Percentiles rank a stretch among this genome's conserved stretches.
These are phyloP conservation scores for Stegana nigrithorax DNA, from an alignment of 2,888 invertebrate species.

Conservation along the genomic window DNA sequence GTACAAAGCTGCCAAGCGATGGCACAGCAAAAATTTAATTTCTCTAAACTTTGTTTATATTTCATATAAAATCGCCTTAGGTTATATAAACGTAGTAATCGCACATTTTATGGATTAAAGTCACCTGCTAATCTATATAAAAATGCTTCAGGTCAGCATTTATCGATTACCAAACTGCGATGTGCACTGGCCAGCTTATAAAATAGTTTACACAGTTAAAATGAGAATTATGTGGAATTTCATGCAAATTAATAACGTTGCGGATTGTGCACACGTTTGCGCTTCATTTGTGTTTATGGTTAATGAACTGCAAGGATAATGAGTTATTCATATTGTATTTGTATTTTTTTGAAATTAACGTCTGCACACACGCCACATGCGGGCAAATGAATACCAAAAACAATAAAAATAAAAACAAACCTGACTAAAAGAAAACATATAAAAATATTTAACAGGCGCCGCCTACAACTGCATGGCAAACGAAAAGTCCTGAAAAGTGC, in stretches of 20 bases:
- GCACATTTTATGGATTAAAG: constrained; percentile 63
- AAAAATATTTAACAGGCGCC: background rate
- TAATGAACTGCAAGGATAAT: constrained; percentile 26
- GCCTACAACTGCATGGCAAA: background rate
- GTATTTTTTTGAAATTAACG: background rate
- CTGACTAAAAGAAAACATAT: background rate
- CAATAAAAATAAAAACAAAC: background rate
- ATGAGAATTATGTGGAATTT: background rate
- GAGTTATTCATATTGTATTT: constrained; percentile 45
- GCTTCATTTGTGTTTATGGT: constrained; percentile 7
- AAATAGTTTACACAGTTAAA: background rate
- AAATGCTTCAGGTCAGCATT: constrained; percentile 13
- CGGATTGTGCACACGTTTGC: background rate
- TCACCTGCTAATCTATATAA: constrained; percentile 58
- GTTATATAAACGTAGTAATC: constrained; percentile 62
- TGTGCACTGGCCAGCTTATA: background rate
- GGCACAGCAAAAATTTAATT: constrained; percentile 40
- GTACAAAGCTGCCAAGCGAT: constrained; percentile 15
- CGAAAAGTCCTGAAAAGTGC: too few relatives aligned
- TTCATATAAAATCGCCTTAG: constrained; percentile 51
- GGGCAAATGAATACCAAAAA: background rate
- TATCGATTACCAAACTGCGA: constrained; percentile 9
- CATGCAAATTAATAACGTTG: background rate
- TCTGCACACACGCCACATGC: background rate
- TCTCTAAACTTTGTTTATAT: constrained; percentile 58